phyloP scores from a whole-genome alignment of 2,113 vertebrate species.

The Gobio gobio region DNA sequence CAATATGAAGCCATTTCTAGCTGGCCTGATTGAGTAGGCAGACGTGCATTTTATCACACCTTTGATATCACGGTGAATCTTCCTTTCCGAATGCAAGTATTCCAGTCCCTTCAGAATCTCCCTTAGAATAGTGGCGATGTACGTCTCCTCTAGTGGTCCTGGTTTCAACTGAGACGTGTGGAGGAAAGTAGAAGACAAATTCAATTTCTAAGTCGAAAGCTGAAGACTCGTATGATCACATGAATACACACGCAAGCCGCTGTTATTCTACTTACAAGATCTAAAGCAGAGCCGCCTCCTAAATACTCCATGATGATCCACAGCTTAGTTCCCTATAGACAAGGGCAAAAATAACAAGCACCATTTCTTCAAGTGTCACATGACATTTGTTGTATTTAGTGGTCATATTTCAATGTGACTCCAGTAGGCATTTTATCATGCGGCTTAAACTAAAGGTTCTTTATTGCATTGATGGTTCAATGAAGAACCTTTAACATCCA shows the following conservation, averaged over 20 bases:
- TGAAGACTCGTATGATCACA: background rate
- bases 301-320: constrained; percentile 86
- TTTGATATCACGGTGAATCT: constrained; percentile 99
- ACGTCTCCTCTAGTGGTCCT: constrained; percentile 95
- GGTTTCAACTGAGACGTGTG: constrained; percentile 84
- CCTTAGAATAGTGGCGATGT: constrained; percentile 94
- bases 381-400: background rate
- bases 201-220: background rate
- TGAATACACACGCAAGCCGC: background rate
- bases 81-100: constrained; percentile 92
- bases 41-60: constrained; percentile 71
- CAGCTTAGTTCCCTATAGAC: constrained; percentile 81
- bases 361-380: background rate
- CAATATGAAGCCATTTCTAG: background rate
- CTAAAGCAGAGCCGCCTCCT: constrained; percentile 88
- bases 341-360: background rate
- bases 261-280: constrained; percentile 81
- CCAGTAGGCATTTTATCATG: background rate
- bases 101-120: constrained; percentile 92
- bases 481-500: background rate
- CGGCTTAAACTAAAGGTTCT: background rate
- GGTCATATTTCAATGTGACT: background rate
- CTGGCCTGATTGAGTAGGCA: constrained; percentile 19
- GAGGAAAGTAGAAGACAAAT: background rate
- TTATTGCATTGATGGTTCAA: background rate